Evolutionary conservation across 2,797 vertebrate genomes (phyloP).

Genomic region (Manis javanica): DNA sequence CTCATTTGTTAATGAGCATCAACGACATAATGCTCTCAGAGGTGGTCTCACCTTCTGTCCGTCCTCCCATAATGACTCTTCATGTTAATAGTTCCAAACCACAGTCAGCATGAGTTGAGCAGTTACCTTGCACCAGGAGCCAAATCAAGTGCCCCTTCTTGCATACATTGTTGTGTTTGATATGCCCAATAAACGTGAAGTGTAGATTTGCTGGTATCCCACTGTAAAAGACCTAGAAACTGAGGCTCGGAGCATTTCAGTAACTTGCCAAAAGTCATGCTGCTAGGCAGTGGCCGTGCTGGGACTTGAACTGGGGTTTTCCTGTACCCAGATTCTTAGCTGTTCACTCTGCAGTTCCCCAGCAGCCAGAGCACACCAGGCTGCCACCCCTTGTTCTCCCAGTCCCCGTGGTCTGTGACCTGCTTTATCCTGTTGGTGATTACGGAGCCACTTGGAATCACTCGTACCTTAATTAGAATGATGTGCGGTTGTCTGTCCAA

Average conservation of each 20-base stretch:
- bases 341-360: fast-evolving
- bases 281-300: neutral
- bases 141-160: neutral
- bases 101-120: fast-evolving
- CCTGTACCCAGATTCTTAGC: too few relatives aligned
- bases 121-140: neutral
- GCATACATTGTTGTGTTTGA: neutral
- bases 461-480: constrained; percentile 82
- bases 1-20: neutral
- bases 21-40: neutral
- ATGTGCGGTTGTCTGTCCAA: constrained; percentile 69
- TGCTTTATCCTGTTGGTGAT: constrained; percentile 54
- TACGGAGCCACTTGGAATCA: constrained; percentile 76
- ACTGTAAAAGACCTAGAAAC: neutral
- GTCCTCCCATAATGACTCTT: fast-evolving
- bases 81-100: neutral
- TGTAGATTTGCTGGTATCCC: neutral
- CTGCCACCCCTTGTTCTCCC: neutral
- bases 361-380: fast-evolving
- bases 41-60: fast-evolving
- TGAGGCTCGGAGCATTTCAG: neutral
- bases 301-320: neutral
- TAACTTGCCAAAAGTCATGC: fast-evolving
- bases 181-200: fast-evolving
- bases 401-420: constrained; percentile 42